Percentiles rank a stretch among this genome's conserved stretches.
phyloP scores from a whole-genome alignment of 2,888 invertebrate species.

The Chromoteleia sp. region DNA sequence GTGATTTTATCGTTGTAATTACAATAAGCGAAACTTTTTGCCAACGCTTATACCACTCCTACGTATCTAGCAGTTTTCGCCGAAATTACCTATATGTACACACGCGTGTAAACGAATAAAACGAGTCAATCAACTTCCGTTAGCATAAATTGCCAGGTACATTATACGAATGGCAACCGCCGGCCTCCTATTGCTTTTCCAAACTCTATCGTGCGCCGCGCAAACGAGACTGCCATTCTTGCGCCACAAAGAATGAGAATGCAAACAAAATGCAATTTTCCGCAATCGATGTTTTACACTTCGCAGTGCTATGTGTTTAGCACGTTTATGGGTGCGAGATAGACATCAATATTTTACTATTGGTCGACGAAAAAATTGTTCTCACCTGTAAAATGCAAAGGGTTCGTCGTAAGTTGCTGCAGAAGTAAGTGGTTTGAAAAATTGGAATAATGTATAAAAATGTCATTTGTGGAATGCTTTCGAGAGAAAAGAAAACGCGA shows the following conservation, averaged over 20 bases:
- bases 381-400: constrained; percentile 33
- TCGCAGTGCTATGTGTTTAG: constrained; percentile 28
- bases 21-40: constrained; percentile 42
- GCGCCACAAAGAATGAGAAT: constrained; percentile 33
- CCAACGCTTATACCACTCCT: constrained; percentile 20
- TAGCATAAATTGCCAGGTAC: constrained; percentile 61
- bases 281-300: constrained; percentile 53
- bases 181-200: constrained; percentile 43
- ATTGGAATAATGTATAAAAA: constrained; percentile 19
- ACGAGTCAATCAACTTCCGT: constrained; percentile 69
- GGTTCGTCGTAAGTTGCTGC: no score
- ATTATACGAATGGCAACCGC: constrained; percentile 61
- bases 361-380: constrained; percentile 5
- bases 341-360: constrained; percentile 17
- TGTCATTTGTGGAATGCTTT: constrained; percentile 24
- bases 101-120: constrained; percentile 48
- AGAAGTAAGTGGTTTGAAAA: no score
- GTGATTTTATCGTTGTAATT: constrained; percentile 44
- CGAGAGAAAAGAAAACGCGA: constrained; percentile 1
- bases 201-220: constrained; percentile 36
- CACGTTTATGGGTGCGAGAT: constrained; percentile 19
- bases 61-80: constrained; percentile 37
- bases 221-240: constrained; percentile 51
- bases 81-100: constrained; percentile 39
- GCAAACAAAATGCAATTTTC: constrained; percentile 65